Conservation (phyloP, 2,113 vertebrate genomes). For the Chionodraco myersi region DNA sequence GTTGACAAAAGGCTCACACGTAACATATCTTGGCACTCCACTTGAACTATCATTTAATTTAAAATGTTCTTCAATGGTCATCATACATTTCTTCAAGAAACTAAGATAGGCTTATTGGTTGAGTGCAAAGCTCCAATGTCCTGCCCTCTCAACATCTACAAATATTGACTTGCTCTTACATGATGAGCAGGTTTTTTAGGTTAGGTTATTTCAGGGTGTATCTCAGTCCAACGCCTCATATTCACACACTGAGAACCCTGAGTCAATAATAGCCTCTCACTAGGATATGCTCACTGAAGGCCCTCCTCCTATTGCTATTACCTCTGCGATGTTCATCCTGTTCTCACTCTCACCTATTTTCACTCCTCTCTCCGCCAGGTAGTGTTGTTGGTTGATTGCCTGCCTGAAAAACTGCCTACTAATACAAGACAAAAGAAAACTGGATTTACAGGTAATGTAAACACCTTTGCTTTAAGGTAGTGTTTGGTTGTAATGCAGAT, state of each 20-base stretch:
- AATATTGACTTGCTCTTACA: background rate
- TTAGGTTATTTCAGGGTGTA: background rate
- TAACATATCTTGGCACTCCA: background rate
- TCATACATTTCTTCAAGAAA: background rate
- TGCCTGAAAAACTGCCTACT: background rate
- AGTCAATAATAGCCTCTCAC: background rate
- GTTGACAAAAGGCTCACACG: background rate
- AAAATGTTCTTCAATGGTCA: background rate
- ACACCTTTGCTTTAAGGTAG: background rate
- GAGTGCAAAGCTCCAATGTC: background rate
- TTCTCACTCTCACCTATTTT: background rate
- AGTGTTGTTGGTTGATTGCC: background rate
- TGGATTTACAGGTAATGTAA: constrained; percentile 30
- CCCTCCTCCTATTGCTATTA: constrained; percentile 4
- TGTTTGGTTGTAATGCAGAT: background rate
- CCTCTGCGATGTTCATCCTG: background rate
- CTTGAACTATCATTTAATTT: background rate
- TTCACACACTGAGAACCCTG: background rate
- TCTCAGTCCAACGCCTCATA: background rate
- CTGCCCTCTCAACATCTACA: background rate
- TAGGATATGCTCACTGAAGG: background rate
- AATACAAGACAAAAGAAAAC: background rate
- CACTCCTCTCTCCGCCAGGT: background rate
- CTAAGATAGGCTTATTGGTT: background rate
- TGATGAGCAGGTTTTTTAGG: constrained; percentile 12